Percentiles rank a stretch among this genome's conserved stretches.
These are phyloP conservation scores for Nibea albiflora DNA, from an alignment of 2,113 vertebrate species.

Conservation along the genomic window DNA sequence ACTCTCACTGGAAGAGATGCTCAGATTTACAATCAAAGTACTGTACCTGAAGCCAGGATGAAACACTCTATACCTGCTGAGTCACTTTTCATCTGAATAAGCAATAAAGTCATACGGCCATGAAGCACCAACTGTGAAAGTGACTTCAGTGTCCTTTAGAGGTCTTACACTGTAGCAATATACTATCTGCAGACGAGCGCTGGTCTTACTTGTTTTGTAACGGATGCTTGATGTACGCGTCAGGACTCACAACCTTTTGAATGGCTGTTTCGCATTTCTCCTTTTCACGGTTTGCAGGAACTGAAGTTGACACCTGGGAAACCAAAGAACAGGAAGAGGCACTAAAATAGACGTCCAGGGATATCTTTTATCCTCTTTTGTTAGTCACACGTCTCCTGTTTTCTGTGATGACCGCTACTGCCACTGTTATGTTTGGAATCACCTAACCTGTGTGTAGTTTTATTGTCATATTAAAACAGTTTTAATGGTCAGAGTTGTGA, in stretches of 20 bases:
- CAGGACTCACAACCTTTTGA: conserved; percentile 90
- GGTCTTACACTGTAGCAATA: neutral
- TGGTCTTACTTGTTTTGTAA: conserved; percentile 92
- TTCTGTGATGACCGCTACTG: neutral
- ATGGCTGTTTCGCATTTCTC: conserved; percentile 85
- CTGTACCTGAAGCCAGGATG: no score
- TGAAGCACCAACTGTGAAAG: neutral
- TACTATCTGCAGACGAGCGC: rapidly evolving
- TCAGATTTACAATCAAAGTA: neutral
- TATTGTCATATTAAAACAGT: no score
- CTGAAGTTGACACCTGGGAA: conserved; percentile 88
- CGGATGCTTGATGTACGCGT: conserved; percentile 96
- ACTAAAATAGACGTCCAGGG: neutral
- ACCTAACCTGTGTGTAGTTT: neutral
- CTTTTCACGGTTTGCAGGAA: conserved; percentile 88
- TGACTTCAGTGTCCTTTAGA: neutral
- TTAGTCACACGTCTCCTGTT: neutral
- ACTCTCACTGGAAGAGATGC: neutral
- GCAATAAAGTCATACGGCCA: neutral
- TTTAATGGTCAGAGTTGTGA: neutral
- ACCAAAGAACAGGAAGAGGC: neutral
- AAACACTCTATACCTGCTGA: neutral
- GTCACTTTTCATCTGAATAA: neutral
- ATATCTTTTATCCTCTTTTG: no score
- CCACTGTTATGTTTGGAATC: neutral